phyloP scores from a whole-genome alignment of 2,113 vertebrate genomes.

The Panthera uncia region DNA sequence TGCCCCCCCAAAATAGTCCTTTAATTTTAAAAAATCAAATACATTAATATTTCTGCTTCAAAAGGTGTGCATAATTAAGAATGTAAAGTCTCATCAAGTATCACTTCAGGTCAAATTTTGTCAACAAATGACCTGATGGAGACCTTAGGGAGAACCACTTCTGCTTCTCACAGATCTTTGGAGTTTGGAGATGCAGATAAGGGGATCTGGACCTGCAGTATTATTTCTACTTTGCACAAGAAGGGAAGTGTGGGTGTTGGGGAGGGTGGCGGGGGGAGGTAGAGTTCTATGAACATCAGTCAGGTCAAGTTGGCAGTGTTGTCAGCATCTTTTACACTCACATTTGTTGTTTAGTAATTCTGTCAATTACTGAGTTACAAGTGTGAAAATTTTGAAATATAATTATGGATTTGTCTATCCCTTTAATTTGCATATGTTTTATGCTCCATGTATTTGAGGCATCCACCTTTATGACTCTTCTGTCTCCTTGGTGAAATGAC shows the following conservation, averaged over 20 bases:
- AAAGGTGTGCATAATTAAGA: neutral
- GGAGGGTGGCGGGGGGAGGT: neutral
- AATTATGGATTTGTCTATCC: neutral
- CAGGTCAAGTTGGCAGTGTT: neutral
- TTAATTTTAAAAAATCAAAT: neutral
- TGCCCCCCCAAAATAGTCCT: neutral
- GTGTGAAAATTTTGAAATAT: neutral
- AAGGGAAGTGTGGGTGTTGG: neutral
- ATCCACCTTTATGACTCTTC: neutral
- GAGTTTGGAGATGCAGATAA: neutral
- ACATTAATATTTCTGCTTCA: neutral
- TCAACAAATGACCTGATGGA: neutral
- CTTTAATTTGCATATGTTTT: neutral
- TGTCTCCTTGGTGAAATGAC: neutral
- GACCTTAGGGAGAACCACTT: neutral
- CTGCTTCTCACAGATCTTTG: neutral
- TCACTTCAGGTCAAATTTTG: neutral
- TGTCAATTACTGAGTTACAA: neutral
- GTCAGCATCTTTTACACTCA: neutral
- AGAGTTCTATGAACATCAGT: neutral
- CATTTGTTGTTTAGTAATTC: neutral
- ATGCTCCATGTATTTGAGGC: neutral
- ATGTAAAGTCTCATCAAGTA: neutral
- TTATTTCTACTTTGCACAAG: neutral
- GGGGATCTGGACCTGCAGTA: neutral